Conservation (phyloP, 2,113 vertebrate species). For the Ceyx margarethae region DNA sequence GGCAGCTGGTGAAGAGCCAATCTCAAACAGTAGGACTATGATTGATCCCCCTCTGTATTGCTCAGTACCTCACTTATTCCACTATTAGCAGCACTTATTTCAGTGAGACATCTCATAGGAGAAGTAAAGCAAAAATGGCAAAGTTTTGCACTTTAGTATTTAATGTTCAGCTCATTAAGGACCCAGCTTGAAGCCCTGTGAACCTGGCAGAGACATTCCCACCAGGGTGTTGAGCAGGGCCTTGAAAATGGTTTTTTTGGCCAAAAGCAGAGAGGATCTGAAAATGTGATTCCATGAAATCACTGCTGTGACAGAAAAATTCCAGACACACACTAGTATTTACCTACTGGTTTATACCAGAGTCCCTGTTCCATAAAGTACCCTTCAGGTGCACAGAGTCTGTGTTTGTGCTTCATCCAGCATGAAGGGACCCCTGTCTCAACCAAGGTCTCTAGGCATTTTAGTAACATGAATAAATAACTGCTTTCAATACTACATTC, state of each 20-base stretch:
- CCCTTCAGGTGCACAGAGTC: neutral
- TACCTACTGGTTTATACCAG: neutral
- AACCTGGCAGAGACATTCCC: neutral
- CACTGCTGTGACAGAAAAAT: neutral
- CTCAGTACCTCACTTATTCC: neutral
- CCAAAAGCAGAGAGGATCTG: neutral
- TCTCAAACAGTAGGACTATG: neutral
- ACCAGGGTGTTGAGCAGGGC: neutral
- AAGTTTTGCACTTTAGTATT: neutral
- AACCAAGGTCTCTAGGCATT: neutral
- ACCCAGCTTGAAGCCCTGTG: neutral
- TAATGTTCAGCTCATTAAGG: neutral
- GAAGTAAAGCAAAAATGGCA: neutral
- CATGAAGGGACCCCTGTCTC: neutral
- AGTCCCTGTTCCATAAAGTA: neutral
- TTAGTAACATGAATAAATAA: slow-evolving; percentile 1
- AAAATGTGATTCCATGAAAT: neutral
- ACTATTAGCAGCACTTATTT: neutral
- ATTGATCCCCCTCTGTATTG: neutral
- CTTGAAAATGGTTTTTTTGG: neutral
- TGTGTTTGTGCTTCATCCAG: neutral
- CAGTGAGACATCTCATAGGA: neutral
- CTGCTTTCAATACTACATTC: neutral
- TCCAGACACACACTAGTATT: neutral
- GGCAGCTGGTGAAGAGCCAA: neutral